Evolutionary conservation across 2,113 vertebrate species (phyloP), one percentile per base, ranked within the genome.

Genomic region (Pelobates fuscus): DNA sequence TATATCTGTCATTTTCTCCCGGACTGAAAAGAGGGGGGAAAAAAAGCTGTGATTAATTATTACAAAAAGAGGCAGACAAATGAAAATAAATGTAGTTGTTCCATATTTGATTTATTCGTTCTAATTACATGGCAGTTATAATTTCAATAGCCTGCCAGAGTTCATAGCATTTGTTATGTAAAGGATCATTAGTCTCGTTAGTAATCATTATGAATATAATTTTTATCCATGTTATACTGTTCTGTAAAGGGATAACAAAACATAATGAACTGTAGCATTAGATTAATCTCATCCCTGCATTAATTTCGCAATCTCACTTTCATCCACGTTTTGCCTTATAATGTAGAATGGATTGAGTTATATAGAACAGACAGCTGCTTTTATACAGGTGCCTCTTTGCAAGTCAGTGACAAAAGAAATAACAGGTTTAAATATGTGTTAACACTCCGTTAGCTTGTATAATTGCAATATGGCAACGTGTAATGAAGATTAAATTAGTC

Each of bases 121-220:
- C 95, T 97, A 98, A 98, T 97, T 97, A 96, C 93, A 89, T 93
- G 86, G 94, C 90, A 94, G 91, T 94, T 95, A 94, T 95, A 94
- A 95, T 94, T 96, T 95, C 94, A 92, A 78, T 82, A 90, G 88
- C 81, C 83, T 91, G 92, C 92, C 93, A 93, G 92, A 94, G 77
- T 84, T 81, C 83, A 77, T 86, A 82, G 88, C 93, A 93, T 87
- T 92, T 88, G 81, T 81, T 84, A 84, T 78, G 89, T 86, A 88
- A 86, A 90, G 90, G 92, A 91, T 94, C 95, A 98, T 98, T 98
- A 95, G 97, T 97, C 96, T 95, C 94, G 95, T 98, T 98, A 98
- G 94, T 84, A 86, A 89, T 89, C 89, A 89, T 94, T 96, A 98
- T 98, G 98, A 97, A 98, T 98, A 99, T 97, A 93, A 97, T 98